A percentile compares a stretch with the other conserved stretches of the same genome.
phyloP scores from a whole-genome alignment of 2,797 vertebrate genomes.

The Manis crassicaudata region DNA sequence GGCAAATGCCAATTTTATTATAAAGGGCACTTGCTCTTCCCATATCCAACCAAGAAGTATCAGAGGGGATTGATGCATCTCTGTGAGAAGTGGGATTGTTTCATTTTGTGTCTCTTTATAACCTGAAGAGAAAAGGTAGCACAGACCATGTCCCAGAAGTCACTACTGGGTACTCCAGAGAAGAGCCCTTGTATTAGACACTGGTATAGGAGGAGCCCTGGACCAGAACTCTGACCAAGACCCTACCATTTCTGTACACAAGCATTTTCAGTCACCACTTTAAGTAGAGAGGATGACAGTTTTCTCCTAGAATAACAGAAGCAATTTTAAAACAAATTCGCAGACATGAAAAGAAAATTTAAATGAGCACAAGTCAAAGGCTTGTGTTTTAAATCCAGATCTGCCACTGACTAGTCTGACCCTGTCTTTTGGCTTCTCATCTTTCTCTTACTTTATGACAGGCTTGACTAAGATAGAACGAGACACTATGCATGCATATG shows the following conservation, averaged over 20 bases:
- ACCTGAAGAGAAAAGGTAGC: not conserved
- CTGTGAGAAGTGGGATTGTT: not conserved
- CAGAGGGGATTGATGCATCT: not conserved
- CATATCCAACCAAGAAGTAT: not conserved
- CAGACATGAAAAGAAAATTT: not conserved
- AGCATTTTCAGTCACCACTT: not conserved
- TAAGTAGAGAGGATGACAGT: too few species aligned
- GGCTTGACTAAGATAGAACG: not conserved
- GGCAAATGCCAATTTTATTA: not conserved
- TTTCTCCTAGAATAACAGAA: not conserved
- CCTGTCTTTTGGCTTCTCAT: not conserved
- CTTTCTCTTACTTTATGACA: not conserved
- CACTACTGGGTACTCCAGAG: not conserved
- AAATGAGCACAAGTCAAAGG: not conserved
- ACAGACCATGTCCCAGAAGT: not conserved
- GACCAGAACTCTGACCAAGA: not conserved
- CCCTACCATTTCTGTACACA: rapidly evolving
- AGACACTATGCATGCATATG: not conserved
- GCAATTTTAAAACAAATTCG: not conserved
- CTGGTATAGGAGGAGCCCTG: too few species aligned
- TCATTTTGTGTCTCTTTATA: not conserved
- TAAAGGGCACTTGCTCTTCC: not conserved
- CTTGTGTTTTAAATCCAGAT: not conserved
- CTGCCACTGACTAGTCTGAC: not conserved
- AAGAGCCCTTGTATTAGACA: not conserved